Base-by-base conservation (phyloP, 2,888 invertebrate genomes). In the Chrysolina americana region DNA sequence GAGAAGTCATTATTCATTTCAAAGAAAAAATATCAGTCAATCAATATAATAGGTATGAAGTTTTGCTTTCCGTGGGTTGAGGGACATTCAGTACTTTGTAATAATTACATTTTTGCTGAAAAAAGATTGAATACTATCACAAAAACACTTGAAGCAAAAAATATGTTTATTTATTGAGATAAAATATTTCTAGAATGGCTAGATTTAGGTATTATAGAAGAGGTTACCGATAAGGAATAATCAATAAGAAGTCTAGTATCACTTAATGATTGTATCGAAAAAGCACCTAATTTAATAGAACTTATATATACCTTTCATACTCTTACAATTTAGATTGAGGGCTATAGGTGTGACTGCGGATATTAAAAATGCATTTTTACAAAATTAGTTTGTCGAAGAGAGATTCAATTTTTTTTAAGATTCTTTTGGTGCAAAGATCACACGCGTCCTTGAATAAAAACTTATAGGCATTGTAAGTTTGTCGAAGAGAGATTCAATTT, bases 281-380 rank as follows among this genome's bases (percentile, higher is more conserved):
- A 73, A 36, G 77, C 75, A 13, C 28, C 63, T 5, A 28, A 28
- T 28, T 28, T 28, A 28, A 28, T 28, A 28, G 28, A 28, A 5
- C 28, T 28, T 28, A 28, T n/a, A n/a, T n/a, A n/a, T 78, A 78
- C 28, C 28, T 71, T 48, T 74, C 15, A 78, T 75, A 41, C 59
- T 78, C 10, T 41, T 78, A 36, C 36, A 72, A 62, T 78, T 78
- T 41, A 19, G 74, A 71, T 44, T 71, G 48, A 11, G 65, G 6
- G 8, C 41, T 36, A 63, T 78, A 53, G 78, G 77, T n/a, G 73
- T 78, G n/a, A 59, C 72, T 23, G 59, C 78, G n/a, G 78, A 78
- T 65, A 78, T 78, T 5, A 28, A 41, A 50, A 71, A 77, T 63
- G 74, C 78, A 21, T 77, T 78, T 41, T 69, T 78, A 48, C 73